These are phyloP conservation scores for Athene cunicularia DNA, from an alignment of 2,113 vertebrate species.

Conservation along the genomic window DNA sequence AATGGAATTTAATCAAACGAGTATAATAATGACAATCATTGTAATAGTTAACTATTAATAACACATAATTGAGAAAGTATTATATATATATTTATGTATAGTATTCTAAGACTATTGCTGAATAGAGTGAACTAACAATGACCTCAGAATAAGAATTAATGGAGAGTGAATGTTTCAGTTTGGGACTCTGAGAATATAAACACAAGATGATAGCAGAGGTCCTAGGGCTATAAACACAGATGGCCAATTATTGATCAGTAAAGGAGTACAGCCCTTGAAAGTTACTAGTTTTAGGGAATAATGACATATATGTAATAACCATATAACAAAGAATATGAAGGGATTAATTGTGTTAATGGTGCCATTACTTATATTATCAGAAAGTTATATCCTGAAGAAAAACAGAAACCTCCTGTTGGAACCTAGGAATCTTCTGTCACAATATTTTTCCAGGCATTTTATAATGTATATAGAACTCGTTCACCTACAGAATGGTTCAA, in stretches of 20 bases:
- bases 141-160: background rate
- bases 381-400: background rate
- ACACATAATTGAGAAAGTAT: background rate
- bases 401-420: background rate
- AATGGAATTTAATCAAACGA: background rate
- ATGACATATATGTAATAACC: background rate
- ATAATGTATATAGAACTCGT: background rate
- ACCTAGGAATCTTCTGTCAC: background rate
- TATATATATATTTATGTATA: background rate
- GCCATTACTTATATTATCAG: background rate
- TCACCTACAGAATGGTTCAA: background rate
- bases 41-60: background rate
- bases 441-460: background rate
- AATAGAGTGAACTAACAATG: background rate
- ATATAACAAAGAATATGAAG: background rate
- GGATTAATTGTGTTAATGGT: background rate
- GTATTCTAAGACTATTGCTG: background rate
- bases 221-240: background rate
- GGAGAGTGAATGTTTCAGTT: background rate
- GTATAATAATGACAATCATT: background rate
- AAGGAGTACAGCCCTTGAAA: background rate
- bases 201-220: background rate
- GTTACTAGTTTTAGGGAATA: background rate
- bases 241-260: background rate
- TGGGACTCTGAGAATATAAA: background rate